These are phyloP conservation scores for Tigriopus californicus DNA, from an alignment of 2,888 invertebrate genomes.

Conservation along the genomic window DNA sequence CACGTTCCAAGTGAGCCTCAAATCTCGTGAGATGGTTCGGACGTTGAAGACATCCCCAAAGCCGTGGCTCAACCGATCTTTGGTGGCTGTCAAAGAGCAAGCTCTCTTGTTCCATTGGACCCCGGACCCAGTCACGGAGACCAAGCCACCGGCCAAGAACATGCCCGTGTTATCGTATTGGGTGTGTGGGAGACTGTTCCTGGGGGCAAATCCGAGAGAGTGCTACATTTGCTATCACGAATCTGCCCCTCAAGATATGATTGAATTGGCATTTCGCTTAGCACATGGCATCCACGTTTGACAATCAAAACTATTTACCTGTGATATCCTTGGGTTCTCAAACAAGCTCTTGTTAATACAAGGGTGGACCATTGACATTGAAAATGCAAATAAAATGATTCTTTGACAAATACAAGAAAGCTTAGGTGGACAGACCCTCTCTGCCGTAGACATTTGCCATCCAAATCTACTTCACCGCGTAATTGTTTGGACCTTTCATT, in stretches of 20 bases:
- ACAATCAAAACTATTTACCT: neutral
- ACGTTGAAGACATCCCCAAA: slow-evolving; percentile 28
- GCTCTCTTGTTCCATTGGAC: slow-evolving; percentile 42
- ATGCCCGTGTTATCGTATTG: slow-evolving; percentile 42
- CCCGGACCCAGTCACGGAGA: slow-evolving; percentile 18
- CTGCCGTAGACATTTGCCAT: too few relatives aligned
- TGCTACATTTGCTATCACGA: slow-evolving; percentile 73
- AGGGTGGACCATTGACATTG: too few relatives aligned
- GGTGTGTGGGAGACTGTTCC: slow-evolving; percentile 61
- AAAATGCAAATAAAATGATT: too few relatives aligned
- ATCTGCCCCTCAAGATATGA: slow-evolving; percentile 62
- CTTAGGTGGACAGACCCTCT: too few relatives aligned
- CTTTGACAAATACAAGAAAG: too few relatives aligned
- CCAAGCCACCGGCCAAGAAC: slow-evolving; percentile 30
- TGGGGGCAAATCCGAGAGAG: slow-evolving; percentile 53
- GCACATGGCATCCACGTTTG: slow-evolving; percentile 16
- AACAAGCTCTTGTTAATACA: too few relatives aligned
- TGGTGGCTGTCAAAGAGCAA: slow-evolving; percentile 63
- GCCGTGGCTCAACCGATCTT: slow-evolving; percentile 45
- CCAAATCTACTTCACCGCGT: too few relatives aligned
- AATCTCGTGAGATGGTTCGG: slow-evolving; percentile 32
- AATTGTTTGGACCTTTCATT: too few relatives aligned
- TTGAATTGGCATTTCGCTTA: slow-evolving; percentile 55
- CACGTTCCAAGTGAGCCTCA: slow-evolving; percentile 46
- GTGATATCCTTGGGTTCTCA: too few relatives aligned